Conservation (phyloP, 1,140 invertebrate species). For the Harlomillsia oculata region DNA sequence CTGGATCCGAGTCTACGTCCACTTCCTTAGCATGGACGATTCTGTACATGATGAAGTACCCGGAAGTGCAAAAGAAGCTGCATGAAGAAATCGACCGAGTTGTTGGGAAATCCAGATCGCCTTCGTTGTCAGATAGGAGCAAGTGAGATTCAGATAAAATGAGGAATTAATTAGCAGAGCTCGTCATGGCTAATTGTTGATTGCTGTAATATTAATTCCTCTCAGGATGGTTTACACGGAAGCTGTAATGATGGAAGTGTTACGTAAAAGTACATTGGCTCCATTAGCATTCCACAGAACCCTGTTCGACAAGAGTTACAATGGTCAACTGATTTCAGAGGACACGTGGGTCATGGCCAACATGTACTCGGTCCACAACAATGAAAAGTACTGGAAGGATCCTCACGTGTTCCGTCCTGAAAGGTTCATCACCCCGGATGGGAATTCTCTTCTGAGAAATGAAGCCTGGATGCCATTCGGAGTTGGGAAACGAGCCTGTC, state of each 20-base stretch:
- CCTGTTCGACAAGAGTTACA: constrained; percentile 29
- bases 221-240: constrained; percentile 17
- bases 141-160: background rate
- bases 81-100: constrained; percentile 18
- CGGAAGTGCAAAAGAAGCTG: constrained; percentile 14
- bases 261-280: constrained; percentile 4
- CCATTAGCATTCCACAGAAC: constrained; percentile 7
- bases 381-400: constrained; percentile 41
- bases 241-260: constrained; percentile 22
- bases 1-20: constrained; percentile 3
- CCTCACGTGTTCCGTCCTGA: constrained; percentile 43
- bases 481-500: constrained; percentile 49
- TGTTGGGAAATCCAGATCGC: constrained; percentile 1
- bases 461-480: constrained; percentile 85
- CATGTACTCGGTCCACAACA: constrained; percentile 40
- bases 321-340: constrained; percentile 39
- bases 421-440: constrained; percentile 39
- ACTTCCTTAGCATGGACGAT: constrained; percentile 15
- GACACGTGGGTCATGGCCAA: constrained; percentile 40
- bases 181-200: background rate
- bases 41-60: constrained; percentile 6
- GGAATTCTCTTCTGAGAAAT: constrained; percentile 36
- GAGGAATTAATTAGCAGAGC: background rate
- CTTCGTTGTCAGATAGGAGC: background rate
- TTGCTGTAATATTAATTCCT: too few relatives aligned